Conservation (phyloP, 2,888 invertebrate genomes). For the Pseudococcus viburni region DNA sequence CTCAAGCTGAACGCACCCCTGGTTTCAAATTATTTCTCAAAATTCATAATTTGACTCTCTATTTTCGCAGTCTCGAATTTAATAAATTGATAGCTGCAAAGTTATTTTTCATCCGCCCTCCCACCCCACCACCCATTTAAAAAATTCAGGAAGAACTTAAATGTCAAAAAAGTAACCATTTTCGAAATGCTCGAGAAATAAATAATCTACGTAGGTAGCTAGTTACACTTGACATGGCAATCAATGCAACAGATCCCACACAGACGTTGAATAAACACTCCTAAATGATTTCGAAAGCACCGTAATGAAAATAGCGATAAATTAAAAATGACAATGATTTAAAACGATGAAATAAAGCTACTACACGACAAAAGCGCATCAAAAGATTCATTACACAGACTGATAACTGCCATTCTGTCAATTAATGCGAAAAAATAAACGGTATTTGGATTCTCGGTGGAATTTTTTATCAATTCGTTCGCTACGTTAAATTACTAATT, state of each 20-base stretch:
- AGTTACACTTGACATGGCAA: too few species aligned
- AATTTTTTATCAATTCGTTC: background rate
- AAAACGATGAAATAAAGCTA: background rate
- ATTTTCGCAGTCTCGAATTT: too few species aligned
- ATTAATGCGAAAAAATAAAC: constrained; percentile 13
- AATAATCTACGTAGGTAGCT: too few species aligned
- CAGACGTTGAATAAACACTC: background rate
- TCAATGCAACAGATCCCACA: background rate
- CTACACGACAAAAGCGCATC: background rate
- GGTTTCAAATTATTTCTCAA: too few species aligned
- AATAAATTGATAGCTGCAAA: too few species aligned
- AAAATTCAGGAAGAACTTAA: too few species aligned
- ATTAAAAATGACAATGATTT: background rate
- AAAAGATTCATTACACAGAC: constrained; percentile 17
- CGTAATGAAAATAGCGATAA: background rate
- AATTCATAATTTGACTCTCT: too few species aligned
- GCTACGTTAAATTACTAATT: constrained; percentile 36
- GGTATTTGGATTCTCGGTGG: constrained; percentile 7
- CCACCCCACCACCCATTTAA: too few species aligned
- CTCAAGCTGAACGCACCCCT: too few species aligned
- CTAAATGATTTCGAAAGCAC: background rate
- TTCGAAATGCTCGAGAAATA: too few species aligned
- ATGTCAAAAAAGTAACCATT: too few species aligned
- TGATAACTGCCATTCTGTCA: constrained; percentile 34
- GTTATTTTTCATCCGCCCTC: too few species aligned